A percentile compares a stretch with the other conserved stretches of the same genome.
Conservation (phyloP, 2,888 invertebrate genomes). For the Trichacis sp. region DNA sequence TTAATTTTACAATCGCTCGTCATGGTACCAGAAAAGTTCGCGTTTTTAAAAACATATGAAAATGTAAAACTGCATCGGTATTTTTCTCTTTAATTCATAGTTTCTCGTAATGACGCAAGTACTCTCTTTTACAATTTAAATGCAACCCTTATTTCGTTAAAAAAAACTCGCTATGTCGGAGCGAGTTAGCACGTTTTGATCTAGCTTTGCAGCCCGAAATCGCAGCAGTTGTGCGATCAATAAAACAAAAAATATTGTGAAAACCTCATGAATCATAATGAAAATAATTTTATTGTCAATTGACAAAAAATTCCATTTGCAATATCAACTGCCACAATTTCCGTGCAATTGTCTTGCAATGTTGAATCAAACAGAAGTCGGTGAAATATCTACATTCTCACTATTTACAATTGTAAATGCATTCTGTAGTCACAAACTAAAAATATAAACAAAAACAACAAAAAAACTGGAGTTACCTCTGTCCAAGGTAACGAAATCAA, state of each 20-base stretch:
- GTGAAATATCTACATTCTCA: neutral
- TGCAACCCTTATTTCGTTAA: too few relatives aligned
- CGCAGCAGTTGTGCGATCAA: too few relatives aligned
- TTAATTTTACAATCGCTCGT: constrained; percentile 25
- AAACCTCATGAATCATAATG: too few relatives aligned
- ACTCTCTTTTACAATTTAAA: too few relatives aligned
- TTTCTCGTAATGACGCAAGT: neutral
- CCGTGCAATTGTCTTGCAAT: constrained; percentile 27
- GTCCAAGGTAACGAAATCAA: too few relatives aligned
- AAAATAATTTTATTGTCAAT: too few relatives aligned
- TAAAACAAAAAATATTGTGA: too few relatives aligned
- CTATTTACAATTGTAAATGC: neutral
- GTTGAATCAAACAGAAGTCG: constrained; percentile 27
- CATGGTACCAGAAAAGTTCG: too few relatives aligned
- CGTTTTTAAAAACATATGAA: constrained; percentile 31
- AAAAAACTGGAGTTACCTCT: neutral
- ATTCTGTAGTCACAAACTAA: too few relatives aligned
- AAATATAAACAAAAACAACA: neutral
- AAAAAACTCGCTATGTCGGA: neutral
- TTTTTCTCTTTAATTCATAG: constrained; percentile 7
- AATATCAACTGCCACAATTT: constrained; percentile 33
- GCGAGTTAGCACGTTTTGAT: neutral
- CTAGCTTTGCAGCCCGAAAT: too few relatives aligned
- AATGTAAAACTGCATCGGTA: constrained; percentile 29
- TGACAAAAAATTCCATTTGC: neutral